Base-by-base conservation (phyloP, 2,888 invertebrate genomes). In the Metalampra italica region DNA sequence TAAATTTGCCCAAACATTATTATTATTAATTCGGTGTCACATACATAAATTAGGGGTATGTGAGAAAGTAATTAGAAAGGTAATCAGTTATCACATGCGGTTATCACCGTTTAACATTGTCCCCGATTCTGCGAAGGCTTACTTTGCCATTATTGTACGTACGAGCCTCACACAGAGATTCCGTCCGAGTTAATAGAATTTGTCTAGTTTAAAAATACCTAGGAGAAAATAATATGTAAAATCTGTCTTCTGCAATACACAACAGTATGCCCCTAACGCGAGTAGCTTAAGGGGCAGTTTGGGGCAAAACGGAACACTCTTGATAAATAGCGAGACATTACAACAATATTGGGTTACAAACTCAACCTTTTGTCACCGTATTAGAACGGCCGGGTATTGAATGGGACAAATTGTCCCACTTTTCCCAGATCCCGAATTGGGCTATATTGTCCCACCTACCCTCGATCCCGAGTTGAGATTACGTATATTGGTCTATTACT, bases 301-400 rank as follows among this genome's bases (percentile, higher is more conserved):
- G 62, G 62, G 66, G 63, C 62, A 64, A 64, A 68, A 67, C 54
- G 67, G 66, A 60, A 64, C 71, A 64, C 71, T 60, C 62, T 66
- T 78, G 79, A 80, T 74, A 78, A 75, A 82, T 77, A 71, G 69
- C 61, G 41, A 55, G 40, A 54, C 63, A 66, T 71, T 68, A 71
- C 67, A 74, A 71, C 72, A 73, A 75, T 76, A 78, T 77, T 73
- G 71, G 68, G 74, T 70, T 72, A 76, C 78, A 75, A 77, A 73
- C 66, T 68, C 64, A 70, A 67, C 74, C 72, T 66, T 77, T 76
- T 75, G 75, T 75, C 65, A 58, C 54, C 60, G 69, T 68, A 71
- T 75, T 75, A 73, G 61, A 63, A 51, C 60, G 63, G 66, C 66
- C 64, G 62, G 68, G 57, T 59, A 59, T 59, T 71, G 68, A 71